Evolutionary conservation across 2,113 vertebrate species (phyloP).

Genomic region (Centrocercus urophasianus): DNA sequence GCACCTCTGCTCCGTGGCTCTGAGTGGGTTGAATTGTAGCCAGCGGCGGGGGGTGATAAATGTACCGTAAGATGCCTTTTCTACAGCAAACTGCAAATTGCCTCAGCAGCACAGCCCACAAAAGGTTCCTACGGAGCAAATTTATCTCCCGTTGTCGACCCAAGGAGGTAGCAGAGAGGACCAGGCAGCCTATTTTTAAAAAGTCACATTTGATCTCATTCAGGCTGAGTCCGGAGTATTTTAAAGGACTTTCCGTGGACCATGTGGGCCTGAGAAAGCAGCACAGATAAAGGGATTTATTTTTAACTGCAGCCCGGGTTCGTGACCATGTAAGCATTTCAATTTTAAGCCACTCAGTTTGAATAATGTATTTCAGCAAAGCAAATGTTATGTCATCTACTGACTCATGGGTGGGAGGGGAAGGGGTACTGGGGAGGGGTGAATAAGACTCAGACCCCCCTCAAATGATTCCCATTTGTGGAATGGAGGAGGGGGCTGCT

Average conservation of each 20-base stretch:
- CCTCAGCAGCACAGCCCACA: conserved; percentile 77
- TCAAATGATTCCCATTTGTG: background rate
- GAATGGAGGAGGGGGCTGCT: background rate
- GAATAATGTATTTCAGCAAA: conserved; percentile 70
- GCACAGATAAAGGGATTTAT: conserved; percentile 79
- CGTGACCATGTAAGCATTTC: conserved; percentile 69
- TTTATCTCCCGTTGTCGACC: conserved; percentile 78
- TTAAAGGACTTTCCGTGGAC: conserved; percentile 63
- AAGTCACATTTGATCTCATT: conserved; percentile 79
- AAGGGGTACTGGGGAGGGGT: background rate
- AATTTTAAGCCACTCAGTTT: conserved; percentile 69
- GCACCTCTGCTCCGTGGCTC: conserved; percentile 73
- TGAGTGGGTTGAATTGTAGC: conserved; percentile 80
- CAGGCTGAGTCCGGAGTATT: conserved; percentile 57
- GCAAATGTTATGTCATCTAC: conserved; percentile 65
- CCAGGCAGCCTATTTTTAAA: conserved; percentile 73
- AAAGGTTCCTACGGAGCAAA: conserved; percentile 78
- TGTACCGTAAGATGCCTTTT: conserved; percentile 78
- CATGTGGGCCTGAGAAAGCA: conserved; percentile 48
- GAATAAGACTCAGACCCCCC: background rate
- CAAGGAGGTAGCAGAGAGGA: conserved; percentile 64
- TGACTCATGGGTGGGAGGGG: conserved; percentile 55
- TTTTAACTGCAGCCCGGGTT: conserved; percentile 74
- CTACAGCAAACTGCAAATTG: conserved; percentile 82
- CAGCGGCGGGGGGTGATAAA: conserved; percentile 80